Base-by-base conservation (phyloP, 2,888 invertebrate genomes). In the Brachynemurus nebulosus region DNA sequence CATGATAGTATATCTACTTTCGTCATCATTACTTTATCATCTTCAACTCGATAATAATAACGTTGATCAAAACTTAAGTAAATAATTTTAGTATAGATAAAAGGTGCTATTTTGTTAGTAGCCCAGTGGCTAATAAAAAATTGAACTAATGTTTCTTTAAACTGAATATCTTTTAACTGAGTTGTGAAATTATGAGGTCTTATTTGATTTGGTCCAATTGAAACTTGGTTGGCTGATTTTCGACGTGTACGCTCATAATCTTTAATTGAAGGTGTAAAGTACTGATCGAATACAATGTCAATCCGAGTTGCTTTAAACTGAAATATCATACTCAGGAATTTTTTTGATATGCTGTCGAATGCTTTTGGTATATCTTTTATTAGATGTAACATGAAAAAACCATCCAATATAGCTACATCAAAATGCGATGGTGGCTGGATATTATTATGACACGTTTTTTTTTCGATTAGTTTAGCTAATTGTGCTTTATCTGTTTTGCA, bases 241-340 rank as follows among this genome's bases (percentile, higher is more conserved):
- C 52, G 43, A 35, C 30, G 44, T 45, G 41, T 36, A 40, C 49
- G 48, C 45, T 53, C 53, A 44, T 23, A 48, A 45, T 49, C 47
- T 48, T 53, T 53, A 16, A 47, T 49, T 3, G 47, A 51, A 12
- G 50, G 52, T 18, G 43, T 21, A 39, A 48, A 47, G 42, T 50
- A 52, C n/a, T 45, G 46, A 42, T 52, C 50, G 39, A 53, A 52
- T 9, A 50, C 44, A 19, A 52, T 44, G 27, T 51, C 43, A 38
- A 53, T 44, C 17, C 46, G 37, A 35, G 34, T 21, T n/a, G 47
- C 33, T 47, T 42, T 42, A 20, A 42, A 37, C 16, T 39, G 41
- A 21, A 25, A 18, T 17, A 47, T 30, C 47, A 43, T 41, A 21
- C 20, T 46, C 16, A 52, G 40, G 19, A 50, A 43, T 30, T 48